These are phyloP conservation scores for Drosophila anomelani DNA, from an alignment of 2,888 invertebrate species.

Conservation along the genomic window DNA sequence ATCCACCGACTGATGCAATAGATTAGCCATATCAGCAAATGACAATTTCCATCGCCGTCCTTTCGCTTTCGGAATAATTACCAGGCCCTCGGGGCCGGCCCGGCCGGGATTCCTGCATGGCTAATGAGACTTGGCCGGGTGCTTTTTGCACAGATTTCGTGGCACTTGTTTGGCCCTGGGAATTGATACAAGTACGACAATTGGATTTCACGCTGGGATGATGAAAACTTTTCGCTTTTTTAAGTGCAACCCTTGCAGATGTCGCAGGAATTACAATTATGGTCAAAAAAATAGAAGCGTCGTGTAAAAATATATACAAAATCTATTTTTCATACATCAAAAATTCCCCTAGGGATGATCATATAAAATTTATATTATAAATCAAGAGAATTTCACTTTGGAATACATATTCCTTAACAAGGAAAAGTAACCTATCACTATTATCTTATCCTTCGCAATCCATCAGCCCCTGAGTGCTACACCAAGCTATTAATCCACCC, in stretches of 20 bases:
- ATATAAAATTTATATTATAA: too few species aligned
- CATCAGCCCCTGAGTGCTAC: background rate
- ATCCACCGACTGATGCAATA: slow-evolving; percentile 46
- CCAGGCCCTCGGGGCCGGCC: slow-evolving; percentile 24
- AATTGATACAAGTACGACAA: slow-evolving; percentile 37
- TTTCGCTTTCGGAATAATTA: slow-evolving; percentile 42
- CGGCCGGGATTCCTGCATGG: slow-evolving; percentile 27
- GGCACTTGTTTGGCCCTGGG: slow-evolving; percentile 23
- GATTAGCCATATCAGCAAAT: slow-evolving; percentile 53
- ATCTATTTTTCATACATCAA: background rate
- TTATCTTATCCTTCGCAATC: background rate
- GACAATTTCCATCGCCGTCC: slow-evolving; percentile 39
- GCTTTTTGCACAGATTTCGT: slow-evolving; percentile 43
- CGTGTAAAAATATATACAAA: background rate
- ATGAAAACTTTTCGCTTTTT: slow-evolving; percentile 36
- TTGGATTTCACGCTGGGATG: slow-evolving; percentile 51
- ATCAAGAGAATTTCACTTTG: too few species aligned
- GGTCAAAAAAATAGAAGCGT: background rate
- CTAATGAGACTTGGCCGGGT: slow-evolving; percentile 40
- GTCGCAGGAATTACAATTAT: background rate
- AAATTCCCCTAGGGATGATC: too few species aligned
- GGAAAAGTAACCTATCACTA: background rate
- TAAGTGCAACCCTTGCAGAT: slow-evolving; percentile 46
- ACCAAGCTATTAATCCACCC: slow-evolving; percentile 1
- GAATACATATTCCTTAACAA: background rate